These are phyloP conservation scores for Andricus curvator DNA, from an alignment of 2,888 invertebrate species.

Conservation along the genomic window DNA sequence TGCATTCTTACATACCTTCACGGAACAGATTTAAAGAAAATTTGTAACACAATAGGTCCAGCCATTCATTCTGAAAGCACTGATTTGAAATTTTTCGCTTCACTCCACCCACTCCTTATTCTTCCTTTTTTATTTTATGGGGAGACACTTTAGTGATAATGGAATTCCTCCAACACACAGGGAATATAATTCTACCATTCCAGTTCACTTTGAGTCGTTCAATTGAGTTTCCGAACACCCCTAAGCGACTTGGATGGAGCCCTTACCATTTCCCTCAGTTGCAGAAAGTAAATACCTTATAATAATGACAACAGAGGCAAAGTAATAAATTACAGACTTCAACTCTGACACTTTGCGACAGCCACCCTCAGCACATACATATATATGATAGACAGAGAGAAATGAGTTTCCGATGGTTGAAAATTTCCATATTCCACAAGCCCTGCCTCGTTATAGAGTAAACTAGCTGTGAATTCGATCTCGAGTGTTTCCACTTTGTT, in stretches of 20 bases:
- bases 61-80: conserved; percentile 30
- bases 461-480: too few relatives aligned
- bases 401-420: conserved; percentile 14
- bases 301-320: conserved; percentile 8
- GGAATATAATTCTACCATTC: conserved; percentile 37
- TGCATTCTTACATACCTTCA: conserved; percentile 10
- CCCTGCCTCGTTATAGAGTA: neutral
- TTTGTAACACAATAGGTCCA: conserved; percentile 23
- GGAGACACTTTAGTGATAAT: conserved; percentile 41
- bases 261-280: neutral
- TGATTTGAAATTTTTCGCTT: conserved; percentile 41
- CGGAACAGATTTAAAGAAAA: conserved; percentile 31
- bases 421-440: conserved; percentile 1
- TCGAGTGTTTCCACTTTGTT: too few relatives aligned
- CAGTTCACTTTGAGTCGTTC: conserved; percentile 20
- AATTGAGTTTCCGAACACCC: conserved; percentile 38
- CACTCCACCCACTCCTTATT: conserved; percentile 39
- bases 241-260: conserved; percentile 15
- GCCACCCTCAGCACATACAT: neutral
- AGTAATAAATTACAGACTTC: conserved; percentile 24
- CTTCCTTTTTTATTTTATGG: conserved; percentile 37
- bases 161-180: conserved; percentile 31
- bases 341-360: conserved; percentile 9
- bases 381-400: neutral
- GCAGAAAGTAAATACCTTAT: conserved; percentile 7